Evolutionary conservation across 2,797 vertebrate genomes (phyloP).

Genomic region (Clamator glandarius): DNA sequence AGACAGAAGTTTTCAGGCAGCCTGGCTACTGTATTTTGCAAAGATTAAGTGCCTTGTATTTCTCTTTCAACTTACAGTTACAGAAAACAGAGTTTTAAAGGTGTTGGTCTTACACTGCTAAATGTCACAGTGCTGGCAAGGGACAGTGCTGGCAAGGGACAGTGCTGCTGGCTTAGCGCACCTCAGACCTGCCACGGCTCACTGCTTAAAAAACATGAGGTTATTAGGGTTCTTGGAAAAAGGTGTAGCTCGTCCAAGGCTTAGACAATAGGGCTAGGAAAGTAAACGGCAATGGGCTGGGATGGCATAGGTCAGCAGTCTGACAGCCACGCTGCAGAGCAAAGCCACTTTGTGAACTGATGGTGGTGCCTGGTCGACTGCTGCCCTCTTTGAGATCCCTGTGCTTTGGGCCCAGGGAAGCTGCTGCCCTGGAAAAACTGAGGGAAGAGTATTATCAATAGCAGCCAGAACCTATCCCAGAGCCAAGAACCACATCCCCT

Average conservation of each 20-base stretch:
- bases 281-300: neutral
- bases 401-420: rapidly evolving
- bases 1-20: neutral
- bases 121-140: neutral
- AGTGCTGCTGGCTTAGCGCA: neutral
- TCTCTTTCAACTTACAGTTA: neutral
- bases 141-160: neutral
- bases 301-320: neutral
- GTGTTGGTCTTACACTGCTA: neutral
- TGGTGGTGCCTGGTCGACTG: neutral
- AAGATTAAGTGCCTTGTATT: neutral
- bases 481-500: neutral
- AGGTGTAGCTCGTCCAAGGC: neutral
- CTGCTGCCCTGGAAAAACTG: neutral
- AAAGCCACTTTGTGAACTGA: neutral
- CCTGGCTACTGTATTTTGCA: neutral
- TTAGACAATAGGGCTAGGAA: neutral
- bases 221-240: neutral
- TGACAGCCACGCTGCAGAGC: neutral
- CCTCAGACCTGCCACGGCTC: neutral
- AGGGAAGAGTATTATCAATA: neutral
- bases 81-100: neutral
- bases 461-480: rapidly evolving
- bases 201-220: neutral
- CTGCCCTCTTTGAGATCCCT: neutral